Percentiles rank a stretch among this genome's conserved stretches.
These are phyloP conservation scores for Bufo gargarizans DNA, from an alignment of 2,113 vertebrate species.

Conservation along the genomic window DNA sequence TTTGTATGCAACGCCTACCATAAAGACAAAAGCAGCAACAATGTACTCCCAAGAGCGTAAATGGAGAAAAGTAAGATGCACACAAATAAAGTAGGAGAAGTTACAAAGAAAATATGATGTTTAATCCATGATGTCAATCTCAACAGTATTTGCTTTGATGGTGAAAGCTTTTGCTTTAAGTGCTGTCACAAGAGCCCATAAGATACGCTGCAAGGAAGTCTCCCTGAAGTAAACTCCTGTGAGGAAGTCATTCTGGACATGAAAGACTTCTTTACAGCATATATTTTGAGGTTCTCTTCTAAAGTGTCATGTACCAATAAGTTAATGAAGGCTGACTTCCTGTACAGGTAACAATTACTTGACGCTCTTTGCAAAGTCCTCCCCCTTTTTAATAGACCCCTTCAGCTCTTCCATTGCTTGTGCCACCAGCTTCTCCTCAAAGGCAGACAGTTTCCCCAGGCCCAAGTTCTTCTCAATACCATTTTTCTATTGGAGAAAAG, in stretches of 20 bases:
- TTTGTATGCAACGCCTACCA: too few species aligned
- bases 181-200: neutral
- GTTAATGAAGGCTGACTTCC: constrained; percentile 67
- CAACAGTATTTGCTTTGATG: constrained; percentile 4
- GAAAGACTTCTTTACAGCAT: constrained; percentile 28
- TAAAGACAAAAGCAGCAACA: too few species aligned
- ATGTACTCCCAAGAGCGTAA: too few species aligned
- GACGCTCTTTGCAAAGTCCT: constrained; percentile 90
- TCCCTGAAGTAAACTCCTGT: constrained; percentile 33
- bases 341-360: constrained; percentile 73
- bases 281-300: neutral
- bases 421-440: constrained; percentile 91
- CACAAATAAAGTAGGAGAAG: neutral
- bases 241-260: neutral
- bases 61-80: neutral
- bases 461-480: constrained; percentile 97
- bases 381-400: constrained; percentile 95
- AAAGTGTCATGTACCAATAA: constrained; percentile 75
- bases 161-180: constrained; percentile 14
- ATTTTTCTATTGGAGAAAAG: constrained; percentile 78
- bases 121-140: constrained; percentile 14
- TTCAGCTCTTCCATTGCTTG: constrained; percentile 88
- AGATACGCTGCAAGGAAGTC: constrained; percentile 26
- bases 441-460: constrained; percentile 86
- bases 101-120: constrained; percentile 52